Base-by-base conservation (phyloP, 2,797 vertebrate genomes). In the Thunnus albacares region DNA sequence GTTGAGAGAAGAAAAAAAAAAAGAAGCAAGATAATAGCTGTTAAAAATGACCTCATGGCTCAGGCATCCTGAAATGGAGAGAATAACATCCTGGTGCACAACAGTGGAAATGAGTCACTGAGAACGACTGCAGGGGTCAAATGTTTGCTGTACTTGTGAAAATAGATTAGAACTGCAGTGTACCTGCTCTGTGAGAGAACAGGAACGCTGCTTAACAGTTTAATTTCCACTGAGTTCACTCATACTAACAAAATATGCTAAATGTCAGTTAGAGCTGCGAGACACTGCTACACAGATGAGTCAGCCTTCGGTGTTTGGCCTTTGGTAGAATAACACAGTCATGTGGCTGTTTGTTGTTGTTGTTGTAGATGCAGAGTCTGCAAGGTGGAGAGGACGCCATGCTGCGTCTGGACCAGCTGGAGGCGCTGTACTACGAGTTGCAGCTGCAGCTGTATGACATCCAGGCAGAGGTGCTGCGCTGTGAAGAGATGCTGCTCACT, bases 361-460 rank as follows among this genome's bases (percentile, higher is more conserved):
- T 64, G 5, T 24, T 80, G 75, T 84, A 99, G 98, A 99, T 99
- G 98, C 97, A 97, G 92, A 96, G 94, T 73, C 95, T 99, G 84
- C 96, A 97, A 77, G 97, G 93, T 1, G 97, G 98, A 3, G 96
- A 97, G 84, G 98, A 98, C 62, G 98, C 98, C 18, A 96, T 99
- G 93, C 94, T 93, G 67, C 97, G 95, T 26, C 91, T 99, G 91
- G 97, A 99, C 91, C 96, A 97, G 87, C 94, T 99, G 91, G 98
- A 99, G 96, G 94, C 96, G 67, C 96, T 98, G 84, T 99, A 98
- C 94, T 99, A 99, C 9, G 96, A 97, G 81, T 77, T 99, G 55
- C 98, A 99, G 92, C 96, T 99, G 92, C 98, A 99, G 91, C 95
- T 99, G 5, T 99, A 99, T 64, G 97, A 98, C 93, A 96, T 99